Conservation (phyloP, 2,888 invertebrate genomes). For the Acrobasis repandana region DNA sequence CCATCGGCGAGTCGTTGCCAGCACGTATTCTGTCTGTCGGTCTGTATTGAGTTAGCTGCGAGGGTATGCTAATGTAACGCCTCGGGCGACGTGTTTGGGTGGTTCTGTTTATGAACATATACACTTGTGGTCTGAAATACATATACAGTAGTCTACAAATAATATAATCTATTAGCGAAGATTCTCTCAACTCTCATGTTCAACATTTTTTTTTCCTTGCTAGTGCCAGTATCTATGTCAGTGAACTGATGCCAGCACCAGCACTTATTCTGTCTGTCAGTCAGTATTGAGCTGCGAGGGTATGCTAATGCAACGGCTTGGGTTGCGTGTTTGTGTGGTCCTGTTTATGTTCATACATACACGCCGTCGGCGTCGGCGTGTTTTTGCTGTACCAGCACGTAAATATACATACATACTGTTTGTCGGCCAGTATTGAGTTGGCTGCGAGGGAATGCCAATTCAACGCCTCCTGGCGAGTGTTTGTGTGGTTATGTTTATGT, state of each 20-base stretch:
- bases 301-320: conserved; percentile 57
- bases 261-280: conserved; percentile 59
- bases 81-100: conserved; percentile 54
- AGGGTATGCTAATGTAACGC: conserved; percentile 61
- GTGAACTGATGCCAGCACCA: conserved; percentile 30
- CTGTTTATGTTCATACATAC: conserved; percentile 49
- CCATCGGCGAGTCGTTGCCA: conserved; percentile 30
- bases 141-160: too few species aligned
- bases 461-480: conserved; percentile 41
- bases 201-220: too few species aligned
- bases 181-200: too few species aligned
- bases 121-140: too few species aligned
- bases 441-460: conserved; percentile 66
- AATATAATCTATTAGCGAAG: too few species aligned
- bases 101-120: conserved; percentile 55
- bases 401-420: too few species aligned
- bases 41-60: conserved; percentile 61
- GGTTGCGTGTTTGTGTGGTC: conserved; percentile 59
- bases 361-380: background rate
- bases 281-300: conserved; percentile 59
- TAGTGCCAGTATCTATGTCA: too few species aligned
- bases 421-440: conserved; percentile 63
- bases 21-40: conserved; percentile 60
- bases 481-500: conserved; percentile 65
- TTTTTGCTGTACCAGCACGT: conserved; percentile 43